Evolutionary conservation across 2,888 invertebrate species (phyloP).

Genomic region (Tipula lateralis): DNA sequence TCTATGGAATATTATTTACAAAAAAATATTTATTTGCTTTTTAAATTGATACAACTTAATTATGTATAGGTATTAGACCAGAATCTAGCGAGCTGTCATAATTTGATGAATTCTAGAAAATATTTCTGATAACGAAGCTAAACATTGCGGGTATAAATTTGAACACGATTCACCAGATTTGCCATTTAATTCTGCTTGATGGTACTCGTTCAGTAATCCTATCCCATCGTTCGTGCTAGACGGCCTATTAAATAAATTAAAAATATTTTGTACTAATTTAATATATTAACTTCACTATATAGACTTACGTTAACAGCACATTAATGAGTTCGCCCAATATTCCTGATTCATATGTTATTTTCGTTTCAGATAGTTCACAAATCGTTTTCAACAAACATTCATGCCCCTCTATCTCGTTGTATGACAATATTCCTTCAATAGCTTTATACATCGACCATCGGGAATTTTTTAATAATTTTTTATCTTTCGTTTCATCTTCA

Average conservation of each 20-base stretch:
- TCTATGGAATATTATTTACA: neutral
- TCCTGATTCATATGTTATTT: conserved; percentile 64
- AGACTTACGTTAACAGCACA: conserved; percentile 64
- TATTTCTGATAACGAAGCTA: neutral
- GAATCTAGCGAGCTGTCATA: neutral
- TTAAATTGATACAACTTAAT: neutral
- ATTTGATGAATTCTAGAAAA: neutral
- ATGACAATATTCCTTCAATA: neutral
- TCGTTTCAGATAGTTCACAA: conserved; percentile 68
- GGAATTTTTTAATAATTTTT: neutral
- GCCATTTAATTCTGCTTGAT: conserved; percentile 66
- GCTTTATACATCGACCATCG: neutral
- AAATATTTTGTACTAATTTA: neutral
- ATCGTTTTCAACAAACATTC: conserved; percentile 69
- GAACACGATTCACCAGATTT: conserved; percentile 45
- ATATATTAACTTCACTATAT: neutral
- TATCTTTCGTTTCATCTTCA: neutral
- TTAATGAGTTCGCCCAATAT: conserved; percentile 70
- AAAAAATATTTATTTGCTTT: neutral
- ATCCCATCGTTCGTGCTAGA: conserved; percentile 64
- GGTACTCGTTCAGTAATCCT: conserved; percentile 66
- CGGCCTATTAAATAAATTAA: conserved; percentile 52
- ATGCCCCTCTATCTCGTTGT: conserved; percentile 50
- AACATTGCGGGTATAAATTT: neutral
- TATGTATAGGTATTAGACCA: neutral